These are phyloP conservation scores for Callyntrura sp. DNA, from an alignment of 2,888 invertebrate species.

Conservation along the genomic window DNA sequence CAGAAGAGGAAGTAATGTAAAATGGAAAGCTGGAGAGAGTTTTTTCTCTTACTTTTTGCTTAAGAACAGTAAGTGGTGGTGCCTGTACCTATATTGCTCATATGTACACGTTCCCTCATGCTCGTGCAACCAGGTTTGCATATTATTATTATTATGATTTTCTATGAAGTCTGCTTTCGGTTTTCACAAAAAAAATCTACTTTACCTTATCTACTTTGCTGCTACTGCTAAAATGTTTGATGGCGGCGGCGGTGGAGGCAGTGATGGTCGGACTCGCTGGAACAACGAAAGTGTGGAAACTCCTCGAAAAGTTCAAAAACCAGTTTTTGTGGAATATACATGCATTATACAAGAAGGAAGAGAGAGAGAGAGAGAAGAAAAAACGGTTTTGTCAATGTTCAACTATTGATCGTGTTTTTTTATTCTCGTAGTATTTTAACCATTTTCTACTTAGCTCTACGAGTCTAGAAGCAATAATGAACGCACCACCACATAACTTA, in stretches of 20 bases:
- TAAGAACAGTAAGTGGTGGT: background rate
- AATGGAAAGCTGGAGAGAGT: background rate
- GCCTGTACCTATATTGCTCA: background rate
- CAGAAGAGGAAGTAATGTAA: conserved; percentile 10
- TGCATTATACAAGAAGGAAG: conserved; percentile 2
- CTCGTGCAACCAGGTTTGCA: conserved; percentile 21
- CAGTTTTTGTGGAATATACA: conserved; percentile 25
- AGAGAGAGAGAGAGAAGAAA: conserved; percentile 16
- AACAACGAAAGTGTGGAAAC: conserved; percentile 51
- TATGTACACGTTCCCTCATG: background rate
- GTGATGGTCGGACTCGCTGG: conserved; percentile 13
- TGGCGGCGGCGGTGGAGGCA: background rate
- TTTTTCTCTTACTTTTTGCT: conserved; percentile 2
- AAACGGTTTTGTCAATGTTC: conserved; percentile 74
- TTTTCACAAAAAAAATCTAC: conserved; percentile 9
- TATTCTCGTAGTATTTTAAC: conserved; percentile 43
- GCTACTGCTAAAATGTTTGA: conserved; percentile 8
- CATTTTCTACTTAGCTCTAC: conserved; percentile 27
- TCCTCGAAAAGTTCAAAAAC: conserved; percentile 48
- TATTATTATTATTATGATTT: conserved; percentile 12
- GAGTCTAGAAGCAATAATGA: conserved; percentile 54
- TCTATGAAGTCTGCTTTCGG: conserved; percentile 19
- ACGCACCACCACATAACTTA: conserved; percentile 26
- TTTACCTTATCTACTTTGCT: conserved; percentile 21
- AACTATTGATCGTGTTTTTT: conserved; percentile 71